These are phyloP conservation scores for Triplophysa siluroides DNA, from an alignment of 2,113 vertebrate genomes.

Conservation along the genomic window DNA sequence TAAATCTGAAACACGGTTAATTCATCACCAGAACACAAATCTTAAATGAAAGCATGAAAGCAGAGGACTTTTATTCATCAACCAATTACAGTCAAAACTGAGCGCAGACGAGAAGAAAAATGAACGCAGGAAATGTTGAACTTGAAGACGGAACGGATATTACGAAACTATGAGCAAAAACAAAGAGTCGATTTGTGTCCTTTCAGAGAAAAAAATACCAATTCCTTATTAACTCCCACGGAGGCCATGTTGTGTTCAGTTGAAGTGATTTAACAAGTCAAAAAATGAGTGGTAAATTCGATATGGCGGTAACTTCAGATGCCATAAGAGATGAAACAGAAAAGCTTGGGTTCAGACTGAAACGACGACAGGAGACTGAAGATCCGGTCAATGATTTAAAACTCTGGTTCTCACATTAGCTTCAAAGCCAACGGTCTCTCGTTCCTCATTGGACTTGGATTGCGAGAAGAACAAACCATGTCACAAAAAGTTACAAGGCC, in stretches of 20 bases:
- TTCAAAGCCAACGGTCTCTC: neutral
- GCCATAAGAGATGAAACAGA: no score
- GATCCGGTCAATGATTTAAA: neutral
- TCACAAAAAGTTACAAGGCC: neutral
- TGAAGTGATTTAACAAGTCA: no score
- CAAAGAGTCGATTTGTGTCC: neutral
- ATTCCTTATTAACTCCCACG: no score
- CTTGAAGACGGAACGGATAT: neutral
- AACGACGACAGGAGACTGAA: no score
- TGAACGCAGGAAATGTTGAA: neutral
- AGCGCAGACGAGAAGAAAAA: neutral
- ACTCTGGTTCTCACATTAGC: neutral
- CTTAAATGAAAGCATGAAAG: constrained; percentile 37
- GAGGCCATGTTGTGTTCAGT: no score
- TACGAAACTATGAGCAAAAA: neutral
- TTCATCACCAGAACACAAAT: constrained; percentile 22
- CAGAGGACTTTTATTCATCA: constrained; percentile 1
- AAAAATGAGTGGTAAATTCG: no score
- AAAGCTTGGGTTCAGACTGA: no score
- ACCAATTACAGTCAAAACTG: constrained; percentile 22
- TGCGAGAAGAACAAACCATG: neutral
- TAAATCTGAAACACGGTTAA: constrained; percentile 30
- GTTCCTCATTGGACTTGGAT: neutral
- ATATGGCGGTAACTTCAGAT: no score
- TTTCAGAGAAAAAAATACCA: no score